Base-by-base conservation (phyloP, 1,140 invertebrate genomes). In the Halyomorpha halys region DNA sequence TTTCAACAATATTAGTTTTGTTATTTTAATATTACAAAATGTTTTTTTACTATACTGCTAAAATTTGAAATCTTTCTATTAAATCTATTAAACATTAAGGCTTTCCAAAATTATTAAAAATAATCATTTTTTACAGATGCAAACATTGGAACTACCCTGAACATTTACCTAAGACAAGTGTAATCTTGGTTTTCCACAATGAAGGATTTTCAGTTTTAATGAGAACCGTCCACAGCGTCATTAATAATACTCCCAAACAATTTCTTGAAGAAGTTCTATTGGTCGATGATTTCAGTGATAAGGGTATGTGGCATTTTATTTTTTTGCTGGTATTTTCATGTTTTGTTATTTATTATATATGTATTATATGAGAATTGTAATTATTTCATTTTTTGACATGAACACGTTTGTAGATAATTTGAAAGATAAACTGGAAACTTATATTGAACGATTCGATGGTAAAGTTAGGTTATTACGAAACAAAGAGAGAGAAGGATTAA, bases 141-240 rank as follows among this genome's bases (percentile, higher is more conserved):
- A 92, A 91, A 74, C 88, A 94, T 73, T 99, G 97, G 96, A 83
- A 96, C 71, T 99, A 98, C 76, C 90, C 94, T 8, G 80, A 83
- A 69, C 78, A 89, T 65, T 78, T 99, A 68, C 94, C 96, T 0
- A 85, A 81, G 60, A 92, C 94, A 4, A 94, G 90, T 73, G 93
- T 99, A 0, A 95, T 99, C 67, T 86, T 99, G 66, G 97, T 98
- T 14, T 99, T 99, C 74, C 96, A 99, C 73, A 99, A 99, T 75
- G 94, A 99, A 77, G 97, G 95, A 2, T 97, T 90, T 82, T 91
- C 91, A 0, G 93, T 95, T 2, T 78, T 99, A 15, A 81, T 98
- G 78, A 78, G 96, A 68, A 98, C 96, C n/a, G 93, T 98, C 0
- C 94, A 98, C 74, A 91, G 90, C 68, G 91, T 99, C 6, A 84